Percentiles rank a stretch among this genome's conserved stretches.
phyloP scores from a whole-genome alignment of 2,888 invertebrate genomes.

The Macaria notata region DNA sequence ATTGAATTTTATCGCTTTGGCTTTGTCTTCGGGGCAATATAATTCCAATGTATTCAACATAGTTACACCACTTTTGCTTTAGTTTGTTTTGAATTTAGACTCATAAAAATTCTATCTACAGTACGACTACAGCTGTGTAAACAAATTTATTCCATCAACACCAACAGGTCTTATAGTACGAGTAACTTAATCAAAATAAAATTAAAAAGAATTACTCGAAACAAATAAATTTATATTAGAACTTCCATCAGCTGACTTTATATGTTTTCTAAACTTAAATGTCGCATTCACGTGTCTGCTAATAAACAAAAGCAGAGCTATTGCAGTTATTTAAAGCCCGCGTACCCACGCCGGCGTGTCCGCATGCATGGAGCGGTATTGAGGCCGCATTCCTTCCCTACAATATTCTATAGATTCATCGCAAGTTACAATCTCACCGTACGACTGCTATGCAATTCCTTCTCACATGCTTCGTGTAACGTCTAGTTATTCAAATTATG shows the following conservation, averaged over 20 bases:
- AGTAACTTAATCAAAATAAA: too few relatives aligned
- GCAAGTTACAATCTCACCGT: background rate
- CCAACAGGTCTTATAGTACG: too few relatives aligned
- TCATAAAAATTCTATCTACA: too few relatives aligned
- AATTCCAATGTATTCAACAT: background rate
- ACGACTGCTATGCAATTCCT: background rate
- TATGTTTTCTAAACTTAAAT: background rate
- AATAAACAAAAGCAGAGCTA: background rate
- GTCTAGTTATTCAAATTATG: background rate
- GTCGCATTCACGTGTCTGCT: background rate
- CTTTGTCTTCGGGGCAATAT: background rate
- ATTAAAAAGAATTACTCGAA: too few relatives aligned
- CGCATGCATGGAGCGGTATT: conserved; percentile 24
- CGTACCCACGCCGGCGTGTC: conserved; percentile 13
- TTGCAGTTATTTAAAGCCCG: conserved; percentile 2
- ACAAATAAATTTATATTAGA: too few relatives aligned
- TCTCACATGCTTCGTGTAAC: too few relatives aligned
- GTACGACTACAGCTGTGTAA: too few relatives aligned
- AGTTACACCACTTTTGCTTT: too few relatives aligned
- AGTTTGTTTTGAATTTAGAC: too few relatives aligned
- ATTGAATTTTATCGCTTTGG: conserved; percentile 4
- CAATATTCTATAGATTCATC: conserved; percentile 13
- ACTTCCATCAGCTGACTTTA: too few relatives aligned
- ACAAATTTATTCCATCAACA: too few relatives aligned
- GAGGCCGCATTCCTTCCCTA: conserved; percentile 18